phyloP scores from a whole-genome alignment of 2,797 vertebrate species.

The Bothrops alternatus region DNA sequence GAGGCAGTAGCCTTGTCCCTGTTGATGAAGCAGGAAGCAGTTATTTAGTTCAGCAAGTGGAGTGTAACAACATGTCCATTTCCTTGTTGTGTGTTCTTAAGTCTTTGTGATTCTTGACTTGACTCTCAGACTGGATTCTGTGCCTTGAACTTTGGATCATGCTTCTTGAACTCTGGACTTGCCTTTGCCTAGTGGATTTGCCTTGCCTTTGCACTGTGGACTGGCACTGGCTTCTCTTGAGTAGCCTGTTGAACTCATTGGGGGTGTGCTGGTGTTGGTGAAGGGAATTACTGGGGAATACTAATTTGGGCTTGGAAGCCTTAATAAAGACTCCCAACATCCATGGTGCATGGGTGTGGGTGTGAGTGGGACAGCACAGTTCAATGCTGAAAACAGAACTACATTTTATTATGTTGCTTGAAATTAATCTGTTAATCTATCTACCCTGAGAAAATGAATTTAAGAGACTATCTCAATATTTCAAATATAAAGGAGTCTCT shows the following conservation, averaged over 20 bases:
- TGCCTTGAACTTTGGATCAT: background rate
- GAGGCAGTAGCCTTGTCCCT: background rate
- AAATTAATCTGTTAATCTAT: background rate
- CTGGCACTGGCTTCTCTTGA: background rate
- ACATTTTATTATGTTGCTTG: background rate
- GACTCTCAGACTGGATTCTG: background rate
- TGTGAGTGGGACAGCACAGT: background rate
- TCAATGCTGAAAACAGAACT: background rate
- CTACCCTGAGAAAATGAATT: background rate
- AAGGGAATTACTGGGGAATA: background rate
- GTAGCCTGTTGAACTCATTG: background rate
- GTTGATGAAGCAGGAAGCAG: background rate
- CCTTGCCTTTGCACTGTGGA: background rate
- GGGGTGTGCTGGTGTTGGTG: background rate
- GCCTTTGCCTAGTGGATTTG: background rate
- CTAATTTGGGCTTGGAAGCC: background rate
- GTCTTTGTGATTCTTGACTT: background rate
- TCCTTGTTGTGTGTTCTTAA: background rate
- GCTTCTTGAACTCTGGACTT: background rate
- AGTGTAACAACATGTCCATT: background rate
- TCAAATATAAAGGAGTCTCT: background rate
- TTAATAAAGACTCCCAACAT: background rate
- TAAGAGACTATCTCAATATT: conserved; percentile 6
- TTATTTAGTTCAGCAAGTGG: background rate
- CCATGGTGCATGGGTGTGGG: background rate